phyloP scores from a whole-genome alignment of 2,888 invertebrate genomes.

The Mythimna pallens region DNA sequence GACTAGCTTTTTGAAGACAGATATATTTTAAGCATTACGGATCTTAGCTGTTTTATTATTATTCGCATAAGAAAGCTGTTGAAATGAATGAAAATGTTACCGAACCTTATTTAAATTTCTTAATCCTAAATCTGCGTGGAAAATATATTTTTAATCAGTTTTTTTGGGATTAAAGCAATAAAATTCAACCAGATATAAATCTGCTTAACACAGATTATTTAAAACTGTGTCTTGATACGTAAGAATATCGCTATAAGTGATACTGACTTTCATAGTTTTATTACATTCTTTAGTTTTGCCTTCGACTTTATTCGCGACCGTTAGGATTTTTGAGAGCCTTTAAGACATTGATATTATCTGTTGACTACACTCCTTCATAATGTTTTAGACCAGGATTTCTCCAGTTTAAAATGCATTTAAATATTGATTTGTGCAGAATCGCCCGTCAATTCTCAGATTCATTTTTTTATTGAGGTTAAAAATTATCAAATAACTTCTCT shows the following conservation, averaged over 20 bases:
- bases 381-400: too few relatives aligned
- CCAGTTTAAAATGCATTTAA: too few relatives aligned
- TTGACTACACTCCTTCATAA: too few relatives aligned
- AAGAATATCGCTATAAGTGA: constrained; percentile 11
- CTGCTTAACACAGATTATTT: constrained; percentile 33
- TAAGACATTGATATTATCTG: too few relatives aligned
- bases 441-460: too few relatives aligned
- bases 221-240: constrained; percentile 34
- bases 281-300: constrained; percentile 19
- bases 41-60: not conserved
- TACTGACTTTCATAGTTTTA: constrained; percentile 32
- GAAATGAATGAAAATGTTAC: not conserved
- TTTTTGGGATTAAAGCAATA: constrained; percentile 45
- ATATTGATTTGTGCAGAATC: too few relatives aligned
- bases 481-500: too few relatives aligned
- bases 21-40: too few relatives aligned
- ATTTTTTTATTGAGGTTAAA: too few relatives aligned
- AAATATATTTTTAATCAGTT: constrained; percentile 56
- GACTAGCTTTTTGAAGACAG: too few relatives aligned
- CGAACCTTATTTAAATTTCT: constrained; percentile 39
- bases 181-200: constrained; percentile 50
- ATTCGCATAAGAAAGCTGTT: constrained; percentile 26
- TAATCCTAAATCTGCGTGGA: constrained; percentile 59
- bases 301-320: constrained; percentile 13
- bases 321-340: not conserved